Evolutionary conservation across 2,888 invertebrate genomes (phyloP).

Genomic region (Polydrusus cervinus): DNA sequence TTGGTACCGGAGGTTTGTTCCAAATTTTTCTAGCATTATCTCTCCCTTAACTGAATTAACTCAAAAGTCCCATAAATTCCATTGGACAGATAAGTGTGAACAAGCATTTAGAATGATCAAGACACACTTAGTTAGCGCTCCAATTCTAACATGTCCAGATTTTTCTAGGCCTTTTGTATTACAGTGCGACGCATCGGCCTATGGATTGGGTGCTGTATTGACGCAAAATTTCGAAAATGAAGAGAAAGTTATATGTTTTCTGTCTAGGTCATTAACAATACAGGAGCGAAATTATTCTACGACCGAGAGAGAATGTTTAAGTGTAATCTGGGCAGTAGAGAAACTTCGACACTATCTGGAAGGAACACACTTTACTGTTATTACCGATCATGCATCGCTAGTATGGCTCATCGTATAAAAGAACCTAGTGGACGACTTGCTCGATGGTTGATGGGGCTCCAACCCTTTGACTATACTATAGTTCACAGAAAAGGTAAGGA

Average conservation of each 20-base stretch:
- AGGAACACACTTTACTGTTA: slow-evolving; percentile 51
- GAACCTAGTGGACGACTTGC: no score
- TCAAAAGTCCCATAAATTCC: slow-evolving; percentile 11
- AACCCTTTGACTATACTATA: no score
- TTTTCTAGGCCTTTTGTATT: slow-evolving; percentile 48
- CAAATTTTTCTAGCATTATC: slow-evolving; percentile 22
- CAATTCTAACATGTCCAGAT: slow-evolving; percentile 53
- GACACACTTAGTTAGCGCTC: slow-evolving; percentile 54
- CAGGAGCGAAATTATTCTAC: slow-evolving; percentile 49
- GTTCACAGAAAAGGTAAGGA: no score
- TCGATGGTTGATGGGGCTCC: no score
- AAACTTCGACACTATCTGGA: slow-evolving; percentile 51
- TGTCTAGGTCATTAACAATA: slow-evolving; percentile 48
- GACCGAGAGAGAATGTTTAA: slow-evolving; percentile 54
- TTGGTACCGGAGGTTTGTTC: no score
- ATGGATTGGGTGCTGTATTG: slow-evolving; percentile 54
- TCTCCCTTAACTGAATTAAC: slow-evolving; percentile 26
- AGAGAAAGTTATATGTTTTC: slow-evolving; percentile 56
- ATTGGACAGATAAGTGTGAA: slow-evolving; percentile 56
- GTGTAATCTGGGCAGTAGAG: slow-evolving; percentile 50
- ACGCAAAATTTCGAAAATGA: slow-evolving; percentile 51
- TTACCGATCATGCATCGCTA: slow-evolving; percentile 55
- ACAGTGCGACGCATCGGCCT: slow-evolving; percentile 35
- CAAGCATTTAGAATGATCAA: slow-evolving; percentile 49
- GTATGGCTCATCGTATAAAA: slow-evolving; percentile 55